Base-by-base conservation (phyloP, 2,888 invertebrate genomes). In the Neoscelio sp. region DNA sequence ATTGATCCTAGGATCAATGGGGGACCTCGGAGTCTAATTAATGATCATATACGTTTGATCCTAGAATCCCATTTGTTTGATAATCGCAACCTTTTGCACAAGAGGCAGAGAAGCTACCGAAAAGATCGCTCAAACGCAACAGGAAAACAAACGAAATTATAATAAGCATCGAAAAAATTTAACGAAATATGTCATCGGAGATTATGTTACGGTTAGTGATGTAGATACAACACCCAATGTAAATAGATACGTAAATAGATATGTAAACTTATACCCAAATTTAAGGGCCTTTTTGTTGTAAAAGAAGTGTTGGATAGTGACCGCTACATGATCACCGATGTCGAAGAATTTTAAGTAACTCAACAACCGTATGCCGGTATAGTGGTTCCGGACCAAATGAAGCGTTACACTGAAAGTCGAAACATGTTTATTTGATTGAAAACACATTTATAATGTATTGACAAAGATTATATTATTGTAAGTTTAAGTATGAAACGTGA, bases 81-180 rank as follows among this genome's bases (percentile, higher is more conserved):
- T 7, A 20, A 35, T 8, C n/a, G 48, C 7, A 73, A 84, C 48
- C 50, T 83, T 62, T 40, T 52, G 35, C 13, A 71, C 17, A 54
- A 83, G 5, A 18, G 77, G n/a, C 15, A 68, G 18, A 30, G 13
- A 13, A n/a, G n/a, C n/a, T n/a, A n/a, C n/a, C n/a, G n/a, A n/a
- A n/a, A n/a, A n/a, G n/a, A n/a, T n/a, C n/a, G n/a, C n/a, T n/a
- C n/a, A n/a, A n/a, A n/a, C n/a, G n/a, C n/a, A n/a, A n/a, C n/a
- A n/a, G n/a, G n/a, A n/a, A n/a, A 85, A 82, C 68, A 80, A 85
- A 76, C 40, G 13, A n/a, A 64, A 71, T 56, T 86, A 82, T 74
- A 75, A 86, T 58, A 74, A 71, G 17, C 83, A 54, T 15, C 83
- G 82, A 52, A 84, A 84, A 78, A 20, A 8, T 10, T 70, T 62